Evolutionary conservation across 2,797 vertebrate genomes (phyloP).

Genomic region (Syndactyla subalaris): DNA sequence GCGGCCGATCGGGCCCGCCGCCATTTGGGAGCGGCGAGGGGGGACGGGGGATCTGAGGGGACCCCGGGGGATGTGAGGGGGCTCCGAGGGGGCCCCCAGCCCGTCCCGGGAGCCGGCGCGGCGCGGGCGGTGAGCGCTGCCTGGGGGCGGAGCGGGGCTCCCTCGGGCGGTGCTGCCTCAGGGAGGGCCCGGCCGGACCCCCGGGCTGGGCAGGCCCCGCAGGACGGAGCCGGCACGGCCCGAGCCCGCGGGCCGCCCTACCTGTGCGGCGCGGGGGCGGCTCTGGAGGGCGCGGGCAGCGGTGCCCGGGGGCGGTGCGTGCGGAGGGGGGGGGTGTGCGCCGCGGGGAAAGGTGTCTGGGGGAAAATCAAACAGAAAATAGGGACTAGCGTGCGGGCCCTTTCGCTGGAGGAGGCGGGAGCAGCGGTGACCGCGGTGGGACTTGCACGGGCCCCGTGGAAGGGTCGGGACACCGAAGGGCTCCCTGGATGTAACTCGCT

Average conservation of each 20-base stretch:
- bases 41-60: too few relatives aligned
- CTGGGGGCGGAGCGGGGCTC: background rate
- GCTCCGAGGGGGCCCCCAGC: background rate
- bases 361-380: background rate
- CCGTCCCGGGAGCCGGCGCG: background rate
- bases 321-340: background rate
- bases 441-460: background rate
- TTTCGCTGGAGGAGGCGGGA: background rate
- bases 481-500: background rate
- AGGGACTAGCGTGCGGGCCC: background rate
- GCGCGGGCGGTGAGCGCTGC: background rate
- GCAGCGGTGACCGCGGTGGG: background rate
- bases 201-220: too few relatives aligned
- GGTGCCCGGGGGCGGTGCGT: background rate
- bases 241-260: background rate
- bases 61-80: too few relatives aligned
- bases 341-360: background rate
- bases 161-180: too few relatives aligned
- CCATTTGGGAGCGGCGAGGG: background rate
- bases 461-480: background rate
- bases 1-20: background rate
- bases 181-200: too few relatives aligned
- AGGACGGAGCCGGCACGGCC: too few relatives aligned
- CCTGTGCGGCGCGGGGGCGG: background rate
- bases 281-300: background rate